phyloP scores from a whole-genome alignment of 2,888 invertebrate genomes.

The Apodemia mormo region DNA sequence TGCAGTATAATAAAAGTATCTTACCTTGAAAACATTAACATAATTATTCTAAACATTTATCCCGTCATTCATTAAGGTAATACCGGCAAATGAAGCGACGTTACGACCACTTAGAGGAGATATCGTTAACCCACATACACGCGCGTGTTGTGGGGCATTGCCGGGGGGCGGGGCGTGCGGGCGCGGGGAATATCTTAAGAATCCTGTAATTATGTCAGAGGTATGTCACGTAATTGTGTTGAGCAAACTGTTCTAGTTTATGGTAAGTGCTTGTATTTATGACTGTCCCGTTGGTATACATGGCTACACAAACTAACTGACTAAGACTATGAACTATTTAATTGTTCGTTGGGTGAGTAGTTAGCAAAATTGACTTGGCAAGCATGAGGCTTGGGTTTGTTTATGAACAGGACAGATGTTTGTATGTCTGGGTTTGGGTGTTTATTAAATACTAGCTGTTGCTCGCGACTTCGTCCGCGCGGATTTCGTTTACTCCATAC shows the following conservation, averaged over 20 bases:
- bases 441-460: no score
- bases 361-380: no score
- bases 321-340: no score
- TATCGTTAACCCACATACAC: constrained; percentile 1
- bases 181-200: not conserved
- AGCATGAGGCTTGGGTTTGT: no score
- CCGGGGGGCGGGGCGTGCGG: not conserved
- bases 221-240: not conserved
- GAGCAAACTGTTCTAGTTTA: not conserved
- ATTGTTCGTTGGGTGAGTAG: no score
- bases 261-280: not conserved
- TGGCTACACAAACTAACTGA: no score
- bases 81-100: not conserved
- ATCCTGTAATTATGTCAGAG: not conserved
- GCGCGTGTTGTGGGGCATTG: not conserved
- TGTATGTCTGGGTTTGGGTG: no score
- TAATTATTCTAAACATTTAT: not conserved
- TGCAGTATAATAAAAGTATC: no score
- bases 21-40: not conserved
- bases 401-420: no score
- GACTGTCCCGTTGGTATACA: not conserved
- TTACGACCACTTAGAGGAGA: not conserved
- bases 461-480: no score
- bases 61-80: not conserved
- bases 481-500: no score